phyloP scores from a whole-genome alignment of 2,113 vertebrate genomes.

The Maccullochella peelii region DNA sequence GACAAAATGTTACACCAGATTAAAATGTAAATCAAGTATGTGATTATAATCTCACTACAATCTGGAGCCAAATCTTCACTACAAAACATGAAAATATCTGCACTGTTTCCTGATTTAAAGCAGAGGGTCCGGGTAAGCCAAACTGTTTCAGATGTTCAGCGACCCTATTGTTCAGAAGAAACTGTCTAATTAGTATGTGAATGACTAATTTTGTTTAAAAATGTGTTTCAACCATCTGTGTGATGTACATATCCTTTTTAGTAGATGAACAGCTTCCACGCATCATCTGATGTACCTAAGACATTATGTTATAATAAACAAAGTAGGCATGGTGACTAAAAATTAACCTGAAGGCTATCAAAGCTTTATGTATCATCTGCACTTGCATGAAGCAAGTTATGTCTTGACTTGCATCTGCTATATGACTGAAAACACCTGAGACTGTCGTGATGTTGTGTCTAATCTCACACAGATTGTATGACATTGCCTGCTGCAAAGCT shows the following conservation, averaged over 20 bases:
- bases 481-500: slow-evolving; percentile 29
- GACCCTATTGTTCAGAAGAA: neutral
- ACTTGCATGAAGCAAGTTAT: neutral
- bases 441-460: slow-evolving; percentile 9
- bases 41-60: neutral
- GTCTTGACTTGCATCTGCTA: slow-evolving; percentile 3
- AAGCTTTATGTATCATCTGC: neutral
- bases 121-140: neutral
- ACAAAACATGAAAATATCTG: neutral
- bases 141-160: neutral
- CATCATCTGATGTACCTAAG: neutral
- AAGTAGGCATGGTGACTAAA: neutral
- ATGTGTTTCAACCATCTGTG: neutral
- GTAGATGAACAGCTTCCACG: neutral
- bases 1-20: neutral
- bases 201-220: slow-evolving; percentile 1
- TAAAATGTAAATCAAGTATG: neutral
- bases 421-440: slow-evolving; percentile 16
- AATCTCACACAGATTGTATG: neutral
- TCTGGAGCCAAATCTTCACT: neutral
- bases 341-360: neutral
- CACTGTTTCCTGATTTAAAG: neutral
- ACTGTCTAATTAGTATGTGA: neutral
- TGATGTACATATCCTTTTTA: neutral
- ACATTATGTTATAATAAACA: slow-evolving; percentile 4